A percentile compares a stretch with the other conserved stretches of the same genome.
Evolutionary conservation across 2,113 vertebrate species (phyloP).

Genomic region (Nycticebus coucang): DNA sequence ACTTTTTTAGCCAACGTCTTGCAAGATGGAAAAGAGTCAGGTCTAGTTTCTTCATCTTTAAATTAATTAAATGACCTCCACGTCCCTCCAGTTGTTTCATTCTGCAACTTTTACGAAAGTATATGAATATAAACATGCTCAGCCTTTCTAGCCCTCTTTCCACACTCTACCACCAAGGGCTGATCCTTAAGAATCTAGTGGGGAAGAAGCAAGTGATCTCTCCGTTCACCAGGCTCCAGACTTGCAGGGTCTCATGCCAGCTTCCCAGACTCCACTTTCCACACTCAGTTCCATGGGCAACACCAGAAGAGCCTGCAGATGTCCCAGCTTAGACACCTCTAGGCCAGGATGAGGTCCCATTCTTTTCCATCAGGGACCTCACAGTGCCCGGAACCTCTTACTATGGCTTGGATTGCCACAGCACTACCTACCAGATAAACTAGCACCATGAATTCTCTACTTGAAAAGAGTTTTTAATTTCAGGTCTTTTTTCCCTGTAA

Average conservation of each 20-base stretch:
- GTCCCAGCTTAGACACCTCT: background rate
- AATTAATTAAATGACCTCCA: background rate
- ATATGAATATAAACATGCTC: background rate
- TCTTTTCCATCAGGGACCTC: background rate
- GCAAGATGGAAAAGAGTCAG: too few relatives aligned
- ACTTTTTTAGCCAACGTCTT: too few relatives aligned
- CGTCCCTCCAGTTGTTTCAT: background rate
- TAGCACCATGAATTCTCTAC: background rate
- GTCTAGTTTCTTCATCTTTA: background rate
- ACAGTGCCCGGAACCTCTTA: background rate
- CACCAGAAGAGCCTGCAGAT: background rate
- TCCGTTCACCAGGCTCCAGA: background rate
- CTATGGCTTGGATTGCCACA: background rate
- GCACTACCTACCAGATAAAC: background rate
- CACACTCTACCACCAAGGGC: background rate
- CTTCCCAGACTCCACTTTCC: background rate
- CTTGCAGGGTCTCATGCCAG: background rate
- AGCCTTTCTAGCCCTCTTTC: background rate
- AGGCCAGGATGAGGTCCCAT: background rate
- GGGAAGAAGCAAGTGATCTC: background rate
- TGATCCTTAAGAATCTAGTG: background rate
- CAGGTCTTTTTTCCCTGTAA: background rate
- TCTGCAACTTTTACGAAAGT: background rate
- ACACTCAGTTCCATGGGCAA: background rate
- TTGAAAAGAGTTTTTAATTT: background rate